phyloP scores from a whole-genome alignment of 1,140 invertebrate genomes.

The Drosophila elegans region DNA sequence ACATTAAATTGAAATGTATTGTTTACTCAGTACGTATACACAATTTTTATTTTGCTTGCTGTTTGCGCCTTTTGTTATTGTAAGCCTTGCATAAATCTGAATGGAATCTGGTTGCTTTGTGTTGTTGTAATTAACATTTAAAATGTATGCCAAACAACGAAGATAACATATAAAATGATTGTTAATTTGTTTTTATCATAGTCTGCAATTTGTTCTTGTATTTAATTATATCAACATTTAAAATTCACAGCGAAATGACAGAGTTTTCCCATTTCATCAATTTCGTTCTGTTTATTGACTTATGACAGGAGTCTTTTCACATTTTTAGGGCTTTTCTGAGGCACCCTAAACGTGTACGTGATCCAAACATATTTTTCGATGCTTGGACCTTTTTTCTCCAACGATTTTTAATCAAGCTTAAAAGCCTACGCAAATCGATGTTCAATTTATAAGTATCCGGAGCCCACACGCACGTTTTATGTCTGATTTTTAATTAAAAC shows the following conservation, averaged over 20 bases:
- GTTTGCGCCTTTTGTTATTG: constrained; percentile 47
- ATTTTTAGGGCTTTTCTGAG: constrained; percentile 21
- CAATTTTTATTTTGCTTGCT: constrained; percentile 39
- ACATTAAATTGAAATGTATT: constrained; percentile 66
- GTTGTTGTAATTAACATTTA: constrained; percentile 45
- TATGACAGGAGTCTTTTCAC: constrained; percentile 14
- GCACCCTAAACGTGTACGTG: constrained; percentile 35
- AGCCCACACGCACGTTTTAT: constrained; percentile 4
- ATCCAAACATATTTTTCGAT: constrained; percentile 25
- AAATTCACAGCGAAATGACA: constrained; percentile 6
- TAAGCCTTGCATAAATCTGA: constrained; percentile 39
- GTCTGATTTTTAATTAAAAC: constrained; percentile 48
- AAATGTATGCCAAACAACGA: neutral
- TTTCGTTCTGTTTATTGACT: constrained; percentile 47
- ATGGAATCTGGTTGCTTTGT: constrained; percentile 16
- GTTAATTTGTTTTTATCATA: neutral
- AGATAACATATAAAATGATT: neutral
- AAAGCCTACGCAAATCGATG: constrained; percentile 31
- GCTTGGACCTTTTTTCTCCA: constrained; percentile 12
- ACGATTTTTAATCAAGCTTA: constrained; percentile 42
- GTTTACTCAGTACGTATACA: constrained; percentile 59
- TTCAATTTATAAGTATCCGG: constrained; percentile 14
- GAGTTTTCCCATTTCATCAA: constrained; percentile 2
- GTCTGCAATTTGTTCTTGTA: neutral
- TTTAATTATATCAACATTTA: neutral